Conservation (phyloP, 1,140 invertebrate species). For the Battus philenor region DNA sequence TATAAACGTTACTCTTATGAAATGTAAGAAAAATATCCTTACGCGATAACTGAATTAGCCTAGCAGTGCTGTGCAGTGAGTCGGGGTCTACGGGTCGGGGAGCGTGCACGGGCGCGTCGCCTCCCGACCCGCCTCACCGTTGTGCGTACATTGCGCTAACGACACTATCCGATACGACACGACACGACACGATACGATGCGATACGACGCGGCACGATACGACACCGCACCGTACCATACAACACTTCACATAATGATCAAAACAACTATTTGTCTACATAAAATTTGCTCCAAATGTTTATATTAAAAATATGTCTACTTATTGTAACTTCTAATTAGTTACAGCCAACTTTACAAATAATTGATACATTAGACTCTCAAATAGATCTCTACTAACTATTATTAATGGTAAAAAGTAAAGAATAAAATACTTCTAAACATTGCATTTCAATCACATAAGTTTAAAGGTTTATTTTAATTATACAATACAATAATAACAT, state of each 20-base stretch:
- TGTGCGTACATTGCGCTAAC: conserved; percentile 72
- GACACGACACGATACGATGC: conserved; percentile 19
- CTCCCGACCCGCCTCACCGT: conserved; percentile 37
- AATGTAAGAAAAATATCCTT: conserved; percentile 74
- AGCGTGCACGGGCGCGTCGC: conserved; percentile 8
- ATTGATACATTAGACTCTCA: conserved; percentile 76
- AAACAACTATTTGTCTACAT: conserved; percentile 74
- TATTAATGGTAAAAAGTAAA: conserved; percentile 76
- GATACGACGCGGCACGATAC: too few relatives aligned
- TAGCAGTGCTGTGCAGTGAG: conserved; percentile 72
- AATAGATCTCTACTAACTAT: conserved; percentile 76
- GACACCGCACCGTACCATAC: too few relatives aligned
- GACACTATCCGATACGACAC: conserved; percentile 40
- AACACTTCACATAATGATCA: conserved; percentile 73
- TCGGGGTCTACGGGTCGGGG: conserved; percentile 33
- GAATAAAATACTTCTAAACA: conserved; percentile 76
- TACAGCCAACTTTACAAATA: conserved; percentile 76
- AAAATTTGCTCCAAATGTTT: conserved; percentile 74
- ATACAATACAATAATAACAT: conserved; percentile 74
- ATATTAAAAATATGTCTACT: conserved; percentile 75
- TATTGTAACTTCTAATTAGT: conserved; percentile 74
- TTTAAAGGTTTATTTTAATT: too few relatives aligned
- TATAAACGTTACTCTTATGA: conserved; percentile 69
- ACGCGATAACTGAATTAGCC: conserved; percentile 70
- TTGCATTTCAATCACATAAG: conserved; percentile 76